These are phyloP conservation scores for Blastobasis lacticolella DNA, from an alignment of 2,888 invertebrate genomes.

Conservation along the genomic window DNA sequence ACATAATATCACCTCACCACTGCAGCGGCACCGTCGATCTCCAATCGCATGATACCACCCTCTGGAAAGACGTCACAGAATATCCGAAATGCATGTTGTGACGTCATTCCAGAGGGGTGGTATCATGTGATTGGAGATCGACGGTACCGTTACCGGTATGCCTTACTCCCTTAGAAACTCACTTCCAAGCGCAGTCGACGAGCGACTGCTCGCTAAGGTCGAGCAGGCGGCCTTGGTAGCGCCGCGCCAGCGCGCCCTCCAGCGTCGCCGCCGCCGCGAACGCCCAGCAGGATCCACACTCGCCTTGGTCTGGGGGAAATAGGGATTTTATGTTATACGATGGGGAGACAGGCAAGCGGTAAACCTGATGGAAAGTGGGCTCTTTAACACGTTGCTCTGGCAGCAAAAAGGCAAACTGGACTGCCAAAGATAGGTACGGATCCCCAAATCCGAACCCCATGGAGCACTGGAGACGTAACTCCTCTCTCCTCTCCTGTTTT, in stretches of 20 bases:
- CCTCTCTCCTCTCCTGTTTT: neutral
- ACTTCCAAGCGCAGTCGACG: slow-evolving; percentile 49
- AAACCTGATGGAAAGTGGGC: neutral
- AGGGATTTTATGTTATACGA: neutral
- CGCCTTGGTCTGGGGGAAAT: slow-evolving; percentile 28
- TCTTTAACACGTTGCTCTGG: neutral
- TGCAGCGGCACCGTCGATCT: no score
- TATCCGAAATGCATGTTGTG: no score
- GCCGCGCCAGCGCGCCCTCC: slow-evolving; percentile 33
- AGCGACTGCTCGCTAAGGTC: slow-evolving; percentile 44
- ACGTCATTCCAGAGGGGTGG: no score
- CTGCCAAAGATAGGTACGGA: neutral
- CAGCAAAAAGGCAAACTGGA: neutral
- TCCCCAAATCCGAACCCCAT: neutral
- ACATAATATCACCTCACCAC: no score
- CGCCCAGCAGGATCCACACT: slow-evolving; percentile 44
- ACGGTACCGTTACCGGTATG: no score
- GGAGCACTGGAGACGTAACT: neutral
- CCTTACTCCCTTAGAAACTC: slow-evolving; percentile 2
- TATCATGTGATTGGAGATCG: no score
- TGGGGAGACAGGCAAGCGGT: neutral
- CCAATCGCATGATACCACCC: no score
- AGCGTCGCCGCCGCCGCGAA: slow-evolving; percentile 33
- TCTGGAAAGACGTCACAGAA: no score
- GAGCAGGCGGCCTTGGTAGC: slow-evolving; percentile 28